These are phyloP conservation scores for Cossypha heuglini DNA, from an alignment of 2,797 vertebrate genomes.

Conservation along the genomic window DNA sequence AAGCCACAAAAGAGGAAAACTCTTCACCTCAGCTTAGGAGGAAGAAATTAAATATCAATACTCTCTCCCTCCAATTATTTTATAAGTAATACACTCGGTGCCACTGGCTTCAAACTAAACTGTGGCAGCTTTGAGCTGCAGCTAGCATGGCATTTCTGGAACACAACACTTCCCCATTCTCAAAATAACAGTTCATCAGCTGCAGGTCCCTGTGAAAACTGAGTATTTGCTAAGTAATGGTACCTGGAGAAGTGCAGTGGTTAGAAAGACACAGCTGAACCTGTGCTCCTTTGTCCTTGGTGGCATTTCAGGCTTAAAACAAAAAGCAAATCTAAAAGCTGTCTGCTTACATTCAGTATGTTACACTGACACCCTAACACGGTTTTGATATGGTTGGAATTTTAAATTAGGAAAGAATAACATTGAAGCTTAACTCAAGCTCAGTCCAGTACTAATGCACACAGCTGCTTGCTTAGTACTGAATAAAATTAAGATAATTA, in stretches of 20 bases:
- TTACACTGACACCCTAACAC: not conserved
- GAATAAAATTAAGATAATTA: not conserved
- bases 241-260: not conserved
- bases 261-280: not conserved
- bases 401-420: not conserved
- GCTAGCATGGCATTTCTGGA: not conserved
- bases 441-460: not conserved
- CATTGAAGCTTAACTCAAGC: not conserved
- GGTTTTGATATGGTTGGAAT: not conserved
- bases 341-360: not conserved
- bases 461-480: not conserved
- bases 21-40: not conserved
- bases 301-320: not conserved
- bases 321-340: not conserved
- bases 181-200: not conserved
- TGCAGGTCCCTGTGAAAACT: not conserved
- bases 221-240: not conserved
- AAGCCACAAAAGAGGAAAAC: not conserved
- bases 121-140: rapidly evolving
- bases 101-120: not conserved
- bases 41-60: not conserved
- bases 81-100: not conserved
- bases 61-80: not conserved
- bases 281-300: not conserved
- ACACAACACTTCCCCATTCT: not conserved